phyloP scores from a whole-genome alignment of 2,888 invertebrate species.

The Pardosa pseudoannulata region DNA sequence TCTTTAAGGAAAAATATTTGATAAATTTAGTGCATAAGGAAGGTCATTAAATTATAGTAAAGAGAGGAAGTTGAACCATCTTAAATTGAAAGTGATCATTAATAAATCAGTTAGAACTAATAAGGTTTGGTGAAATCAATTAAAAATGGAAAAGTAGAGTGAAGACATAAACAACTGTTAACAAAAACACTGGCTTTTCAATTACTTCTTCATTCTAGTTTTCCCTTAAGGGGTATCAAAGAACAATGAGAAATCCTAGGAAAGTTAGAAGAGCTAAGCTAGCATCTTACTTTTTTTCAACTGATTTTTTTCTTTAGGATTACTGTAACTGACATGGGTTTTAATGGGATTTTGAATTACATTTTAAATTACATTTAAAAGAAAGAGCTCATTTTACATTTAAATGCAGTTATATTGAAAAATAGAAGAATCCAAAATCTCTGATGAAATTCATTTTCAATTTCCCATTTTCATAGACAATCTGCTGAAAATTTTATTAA shows the following conservation, averaged over 20 bases:
- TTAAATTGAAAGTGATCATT: background rate
- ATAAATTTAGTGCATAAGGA: background rate
- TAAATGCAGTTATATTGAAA: background rate
- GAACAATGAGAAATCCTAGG: constrained; percentile 44
- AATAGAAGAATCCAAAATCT: too few species aligned
- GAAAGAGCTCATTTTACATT: background rate
- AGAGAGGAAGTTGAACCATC: background rate
- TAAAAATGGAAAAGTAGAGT: constrained; percentile 32
- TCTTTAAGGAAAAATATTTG: background rate
- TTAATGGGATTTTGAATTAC: constrained; percentile 39
- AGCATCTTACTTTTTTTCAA: constrained; percentile 1
- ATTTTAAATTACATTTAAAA: constrained; percentile 10
- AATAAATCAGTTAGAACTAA: constrained; percentile 40
- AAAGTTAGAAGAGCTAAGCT: constrained; percentile 17
- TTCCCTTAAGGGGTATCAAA: constrained; percentile 53
- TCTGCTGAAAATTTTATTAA: too few species aligned
- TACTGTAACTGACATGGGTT: constrained; percentile 34
- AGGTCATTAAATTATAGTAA: background rate
- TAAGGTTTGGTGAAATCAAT: constrained; percentile 39
- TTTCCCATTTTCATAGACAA: too few species aligned
- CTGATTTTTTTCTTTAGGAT: constrained; percentile 36
- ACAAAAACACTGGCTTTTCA: constrained; percentile 49
- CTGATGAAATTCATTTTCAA: too few species aligned
- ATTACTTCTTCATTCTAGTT: constrained; percentile 39
- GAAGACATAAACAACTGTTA: constrained; percentile 24